phyloP scores from a whole-genome alignment of 2,797 vertebrate species.

The Petrocephalus schoutedeni region DNA sequence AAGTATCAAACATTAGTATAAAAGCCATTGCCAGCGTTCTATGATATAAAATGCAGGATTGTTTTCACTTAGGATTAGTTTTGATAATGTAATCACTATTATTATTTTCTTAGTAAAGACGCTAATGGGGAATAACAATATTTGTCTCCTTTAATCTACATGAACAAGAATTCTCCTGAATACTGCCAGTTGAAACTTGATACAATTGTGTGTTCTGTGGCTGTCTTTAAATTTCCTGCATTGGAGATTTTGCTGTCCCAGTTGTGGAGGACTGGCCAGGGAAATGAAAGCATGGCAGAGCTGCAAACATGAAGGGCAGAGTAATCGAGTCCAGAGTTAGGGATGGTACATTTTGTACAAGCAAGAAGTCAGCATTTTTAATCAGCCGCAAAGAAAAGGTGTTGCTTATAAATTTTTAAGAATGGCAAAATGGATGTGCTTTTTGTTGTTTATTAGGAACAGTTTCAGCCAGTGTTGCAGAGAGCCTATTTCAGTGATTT shows the following conservation, averaged over 20 bases:
- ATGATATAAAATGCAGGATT: background rate
- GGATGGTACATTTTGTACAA: conserved; percentile 13
- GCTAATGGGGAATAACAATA: background rate
- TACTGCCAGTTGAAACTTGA: background rate
- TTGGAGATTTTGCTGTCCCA: conserved; percentile 6
- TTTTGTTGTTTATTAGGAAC: background rate
- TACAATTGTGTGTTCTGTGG: background rate
- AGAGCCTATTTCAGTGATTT: conserved; percentile 17
- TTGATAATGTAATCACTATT: background rate
- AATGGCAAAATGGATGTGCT: background rate
- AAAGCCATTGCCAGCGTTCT: background rate
- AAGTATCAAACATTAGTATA: background rate
- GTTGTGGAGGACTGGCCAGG: background rate
- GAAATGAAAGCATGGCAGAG: conserved; percentile 18
- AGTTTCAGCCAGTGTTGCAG: background rate
- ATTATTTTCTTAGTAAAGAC: background rate
- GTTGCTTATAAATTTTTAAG: background rate
- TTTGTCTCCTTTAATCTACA: conserved; percentile 1
- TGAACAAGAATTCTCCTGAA: background rate
- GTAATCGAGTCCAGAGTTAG: conserved; percentile 23
- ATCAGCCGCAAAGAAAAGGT: background rate
- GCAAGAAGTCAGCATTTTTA: conserved; percentile 18
- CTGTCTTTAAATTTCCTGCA: conserved; percentile 19
- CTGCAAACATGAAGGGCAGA: conserved; percentile 17
- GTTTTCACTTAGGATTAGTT: background rate